Evolutionary conservation across 2,113 vertebrate genomes (phyloP), one percentile per base, ranked within the genome.

Genomic region (Puma concolor): DNA sequence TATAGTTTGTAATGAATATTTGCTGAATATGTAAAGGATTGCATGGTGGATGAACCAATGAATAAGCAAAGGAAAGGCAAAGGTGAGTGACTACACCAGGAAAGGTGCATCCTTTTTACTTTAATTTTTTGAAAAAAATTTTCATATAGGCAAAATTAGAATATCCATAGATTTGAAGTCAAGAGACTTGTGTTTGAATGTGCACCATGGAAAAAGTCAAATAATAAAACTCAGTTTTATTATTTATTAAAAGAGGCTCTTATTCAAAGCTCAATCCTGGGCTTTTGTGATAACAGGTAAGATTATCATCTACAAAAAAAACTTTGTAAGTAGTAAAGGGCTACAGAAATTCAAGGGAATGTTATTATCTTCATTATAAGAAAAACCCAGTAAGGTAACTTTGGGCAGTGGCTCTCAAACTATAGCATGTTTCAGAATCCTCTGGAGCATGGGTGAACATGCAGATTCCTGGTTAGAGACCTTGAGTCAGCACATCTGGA

Each of bases 221-320:
- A 94, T 48, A 84, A 91, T 38, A 23, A 85, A 88, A 64, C 21
- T 48, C 27, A 7, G 21, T 93, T 93, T 95, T 96, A 52, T 91
- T 91, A 67, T 41, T 92, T 89, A 41, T 79, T 41, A 83, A 80
- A 95, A 67, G 36, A 33, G 7, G 41, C 57, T 60, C 57, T 60
- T 60, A 60, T 23, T 60, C 64, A 87, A 57, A 38, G 57, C 21
- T 21, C 15, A n/a, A 60, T 23, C 48, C 64, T 57, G 25, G 48
- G 25, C 52, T 93, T 91, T 93, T 72, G 36, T 27, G 31, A 8
- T 90, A 88, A 85, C 12, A 60, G 41, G 23, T 25, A 87, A 85
- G 38, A 92, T 76, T 74, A 87, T 67, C 57, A 41, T 67, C 83
- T 86, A 23, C 27, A n/a, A 57, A 38, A 41, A 36, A 36, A 25